Evolutionary conservation across 2,888 invertebrate genomes (phyloP).

Genomic region (Scaptomyza flava): DNA sequence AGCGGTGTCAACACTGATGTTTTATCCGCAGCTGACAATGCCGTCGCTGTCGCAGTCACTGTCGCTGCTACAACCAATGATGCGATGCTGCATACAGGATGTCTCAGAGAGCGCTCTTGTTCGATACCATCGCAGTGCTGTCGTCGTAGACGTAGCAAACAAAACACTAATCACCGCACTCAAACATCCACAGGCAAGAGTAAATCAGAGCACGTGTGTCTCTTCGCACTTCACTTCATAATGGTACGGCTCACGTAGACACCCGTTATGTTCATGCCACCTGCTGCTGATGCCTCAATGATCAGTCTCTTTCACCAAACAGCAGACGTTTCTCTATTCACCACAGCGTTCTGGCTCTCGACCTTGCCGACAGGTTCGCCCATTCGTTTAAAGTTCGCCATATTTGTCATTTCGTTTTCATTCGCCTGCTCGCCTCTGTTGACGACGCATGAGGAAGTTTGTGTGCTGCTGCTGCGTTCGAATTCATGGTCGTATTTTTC

Average conservation of each 20-base stretch:
- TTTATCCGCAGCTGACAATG: slow-evolving; percentile 29
- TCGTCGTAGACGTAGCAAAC: no score
- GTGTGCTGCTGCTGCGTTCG: neutral
- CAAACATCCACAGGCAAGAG: no score
- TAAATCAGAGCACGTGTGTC: no score
- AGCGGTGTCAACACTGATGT: slow-evolving; percentile 32
- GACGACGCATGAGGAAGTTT: slow-evolving; percentile 21
- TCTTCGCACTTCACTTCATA: no score
- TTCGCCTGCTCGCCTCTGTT: slow-evolving; percentile 42
- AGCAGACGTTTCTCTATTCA: slow-evolving; percentile 18
- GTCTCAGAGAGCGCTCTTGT: no score
- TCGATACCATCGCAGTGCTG: no score
- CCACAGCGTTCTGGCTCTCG: slow-evolving; percentile 28
- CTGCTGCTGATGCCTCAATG: no score
- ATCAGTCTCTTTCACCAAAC: slow-evolving; percentile 54
- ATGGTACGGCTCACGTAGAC: no score
- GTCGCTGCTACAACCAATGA: neutral
- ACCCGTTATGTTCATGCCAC: no score
- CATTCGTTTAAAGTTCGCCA: slow-evolving; percentile 46
- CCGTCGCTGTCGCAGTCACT: slow-evolving; percentile 1
- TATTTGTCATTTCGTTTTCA: slow-evolving; percentile 67
- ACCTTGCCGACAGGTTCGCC: slow-evolving; percentile 23
- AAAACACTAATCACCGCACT: no score
- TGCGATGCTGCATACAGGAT: no score
- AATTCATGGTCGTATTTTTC: slow-evolving; percentile 62